A percentile compares a stretch with the other conserved stretches of the same genome.
These are phyloP conservation scores for Sebastes matsubarae DNA, from an alignment of 2,797 vertebrate species.

Conservation along the genomic window DNA sequence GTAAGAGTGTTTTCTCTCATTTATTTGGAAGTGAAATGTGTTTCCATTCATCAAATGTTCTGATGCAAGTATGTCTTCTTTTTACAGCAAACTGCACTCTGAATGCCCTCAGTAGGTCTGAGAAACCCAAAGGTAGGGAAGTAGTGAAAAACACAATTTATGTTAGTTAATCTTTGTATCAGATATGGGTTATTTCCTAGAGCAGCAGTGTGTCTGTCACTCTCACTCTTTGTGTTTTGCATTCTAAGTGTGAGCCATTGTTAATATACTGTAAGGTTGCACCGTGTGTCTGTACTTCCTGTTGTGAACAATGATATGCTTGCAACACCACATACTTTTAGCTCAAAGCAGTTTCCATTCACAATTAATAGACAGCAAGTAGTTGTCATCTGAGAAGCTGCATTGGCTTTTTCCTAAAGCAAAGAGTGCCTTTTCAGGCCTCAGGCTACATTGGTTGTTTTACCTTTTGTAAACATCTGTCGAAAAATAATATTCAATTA, in stretches of 20 bases:
- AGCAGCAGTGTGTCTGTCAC: too few species aligned
- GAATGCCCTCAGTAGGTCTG: fast-evolving
- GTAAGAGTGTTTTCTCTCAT: not conserved
- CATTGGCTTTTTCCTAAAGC: too few species aligned
- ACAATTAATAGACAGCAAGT: too few species aligned
- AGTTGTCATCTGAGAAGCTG: too few species aligned
- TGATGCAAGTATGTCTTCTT: not conserved
- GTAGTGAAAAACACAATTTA: fast-evolving
- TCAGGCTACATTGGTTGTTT: too few species aligned
- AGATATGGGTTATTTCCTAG: not conserved
- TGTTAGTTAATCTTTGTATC: not conserved
- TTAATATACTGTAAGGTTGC: too few species aligned
- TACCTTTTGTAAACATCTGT: too few species aligned
- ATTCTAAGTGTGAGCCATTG: not conserved
- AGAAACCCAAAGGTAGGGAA: not conserved
- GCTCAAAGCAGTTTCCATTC: too few species aligned
- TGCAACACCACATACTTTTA: fast-evolving
- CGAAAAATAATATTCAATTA: not conserved
- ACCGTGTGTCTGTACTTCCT: too few species aligned
- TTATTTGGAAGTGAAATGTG: not conserved
- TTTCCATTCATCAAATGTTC: not conserved
- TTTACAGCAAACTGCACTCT: not conserved
- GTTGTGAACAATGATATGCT: too few species aligned
- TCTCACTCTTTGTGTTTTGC: too few species aligned
- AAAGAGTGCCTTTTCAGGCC: too few species aligned